Evolutionary conservation across 2,888 invertebrate species (phyloP), one percentile per base, ranked within the genome.

Genomic region (Phorcus lineatus): DNA sequence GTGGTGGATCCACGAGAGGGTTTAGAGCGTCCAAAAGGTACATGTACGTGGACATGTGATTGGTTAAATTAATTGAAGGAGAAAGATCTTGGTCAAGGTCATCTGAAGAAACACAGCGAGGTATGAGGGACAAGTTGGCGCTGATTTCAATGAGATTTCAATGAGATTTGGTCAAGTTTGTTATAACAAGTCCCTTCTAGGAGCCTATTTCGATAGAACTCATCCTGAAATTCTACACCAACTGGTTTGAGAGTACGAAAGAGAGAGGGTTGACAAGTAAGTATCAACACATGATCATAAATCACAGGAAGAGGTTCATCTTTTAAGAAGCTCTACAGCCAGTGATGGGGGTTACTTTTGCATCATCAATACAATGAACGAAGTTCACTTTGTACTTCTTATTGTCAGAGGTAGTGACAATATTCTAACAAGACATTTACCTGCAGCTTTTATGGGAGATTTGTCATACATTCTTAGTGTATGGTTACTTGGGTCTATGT

Each of bases 201-300:
- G 13, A 31, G 31, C 3, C 83, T 78, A 4, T 47, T 74, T 13
- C 79, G 77, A 31, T 81, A 81, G 31, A 82, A 81, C 4, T 82
- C 74, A 52, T 78, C 74, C 16, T 13, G 47, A 47, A 3, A 31
- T 24, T 47, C 17, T 53, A 53, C 3, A 0, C 47, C 2, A n/a
- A 0, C 16, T 7, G 36, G 2, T 36, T 36, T 36, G 36, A 36
- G 36, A 4, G 36, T 36, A 7, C 36, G 36, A 36, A 7, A 36
- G 36, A 7, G 36, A 36, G 36, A 36, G 7, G 7, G 36, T 36
- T 36, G 36, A 36, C 36, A 36, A 4, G 36, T 36, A 36, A 36
- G 17, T 19, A 0, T 16, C 36, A 54, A 19, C n/a, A 17, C 36
- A 19, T 17, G 2, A 36, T 36, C 7, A 36, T 77, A 55, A 1